phyloP scores from a whole-genome alignment of 2,888 invertebrate genomes.

The Acanthosepion esculentum region DNA sequence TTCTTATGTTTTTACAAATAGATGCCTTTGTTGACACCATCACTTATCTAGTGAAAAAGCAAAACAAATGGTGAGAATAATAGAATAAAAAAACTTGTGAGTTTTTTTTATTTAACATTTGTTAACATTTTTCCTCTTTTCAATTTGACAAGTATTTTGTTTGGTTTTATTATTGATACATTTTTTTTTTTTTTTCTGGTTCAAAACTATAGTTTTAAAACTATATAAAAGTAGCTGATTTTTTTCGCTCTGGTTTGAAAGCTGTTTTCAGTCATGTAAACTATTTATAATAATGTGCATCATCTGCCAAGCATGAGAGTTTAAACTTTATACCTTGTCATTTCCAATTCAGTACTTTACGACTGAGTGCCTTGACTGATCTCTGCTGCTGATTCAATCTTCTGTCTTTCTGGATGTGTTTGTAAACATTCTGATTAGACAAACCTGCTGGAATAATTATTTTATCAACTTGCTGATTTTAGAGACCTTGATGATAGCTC shows the following conservation, averaged over 20 bases:
- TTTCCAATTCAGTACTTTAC: background rate
- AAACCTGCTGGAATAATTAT: background rate
- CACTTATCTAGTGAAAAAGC: too few species aligned
- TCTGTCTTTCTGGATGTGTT: background rate
- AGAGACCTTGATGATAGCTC: background rate
- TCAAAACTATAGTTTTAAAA: too few species aligned
- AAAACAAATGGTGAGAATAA: slow-evolving; percentile 10
- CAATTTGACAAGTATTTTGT: too few species aligned
- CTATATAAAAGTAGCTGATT: background rate
- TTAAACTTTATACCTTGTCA: background rate
- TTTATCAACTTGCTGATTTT: background rate
- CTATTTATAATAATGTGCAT: background rate
- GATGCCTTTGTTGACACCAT: too few species aligned
- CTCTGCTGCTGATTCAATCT: background rate
- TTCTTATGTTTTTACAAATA: too few species aligned
- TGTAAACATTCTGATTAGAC: background rate
- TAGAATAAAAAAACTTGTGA: background rate
- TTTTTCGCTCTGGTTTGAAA: background rate
- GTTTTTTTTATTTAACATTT: background rate
- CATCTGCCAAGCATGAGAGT: background rate
- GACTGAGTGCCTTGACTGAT: background rate
- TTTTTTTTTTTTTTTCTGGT: too few species aligned
- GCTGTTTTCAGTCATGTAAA: background rate
- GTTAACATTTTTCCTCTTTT: too few species aligned
- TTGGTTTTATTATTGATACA: too few species aligned